A percentile compares a stretch with the other conserved stretches of the same genome.
These are phyloP conservation scores for Acipenser oxyrinchus DNA, from an alignment of 2,797 vertebrate genomes.

Conservation along the genomic window DNA sequence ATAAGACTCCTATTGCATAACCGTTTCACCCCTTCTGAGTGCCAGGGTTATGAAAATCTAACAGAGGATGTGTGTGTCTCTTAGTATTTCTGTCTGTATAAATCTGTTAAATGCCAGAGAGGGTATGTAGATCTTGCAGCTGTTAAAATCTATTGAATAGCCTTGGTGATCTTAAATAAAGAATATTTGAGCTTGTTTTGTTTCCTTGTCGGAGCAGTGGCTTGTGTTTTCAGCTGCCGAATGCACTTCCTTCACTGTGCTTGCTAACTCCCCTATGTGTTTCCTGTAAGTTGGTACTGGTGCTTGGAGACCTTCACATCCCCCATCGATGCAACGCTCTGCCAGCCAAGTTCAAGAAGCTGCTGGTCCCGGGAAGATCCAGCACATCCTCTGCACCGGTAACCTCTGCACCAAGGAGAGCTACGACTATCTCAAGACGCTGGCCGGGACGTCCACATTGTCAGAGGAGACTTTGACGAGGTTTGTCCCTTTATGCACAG, in stretches of 20 bases:
- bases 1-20: too few species aligned
- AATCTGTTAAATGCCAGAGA: too few species aligned
- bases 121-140: too few species aligned
- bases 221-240: neutral
- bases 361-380: constrained; percentile 96
- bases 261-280: constrained; percentile 20
- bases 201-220: neutral
- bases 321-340: constrained; percentile 96
- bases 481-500: constrained; percentile 33
- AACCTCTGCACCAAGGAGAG: constrained; percentile 99
- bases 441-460: constrained; percentile 96
- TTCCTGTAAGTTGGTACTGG: constrained; percentile 84
- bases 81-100: too few species aligned
- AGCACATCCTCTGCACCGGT: constrained; percentile 97
- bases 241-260: constrained; percentile 1
- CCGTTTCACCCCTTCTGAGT: too few species aligned
- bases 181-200: neutral
- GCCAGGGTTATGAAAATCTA: too few species aligned
- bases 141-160: too few species aligned
- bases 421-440: constrained; percentile 97
- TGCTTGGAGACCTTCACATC: constrained; percentile 96
- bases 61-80: too few species aligned
- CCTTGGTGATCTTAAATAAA: neutral
- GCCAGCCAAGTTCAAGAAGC: constrained; percentile 96
- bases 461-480: constrained; percentile 97